Evolutionary conservation across 2,888 invertebrate species (phyloP).

Genomic region (Ryuthela nishihirai): DNA sequence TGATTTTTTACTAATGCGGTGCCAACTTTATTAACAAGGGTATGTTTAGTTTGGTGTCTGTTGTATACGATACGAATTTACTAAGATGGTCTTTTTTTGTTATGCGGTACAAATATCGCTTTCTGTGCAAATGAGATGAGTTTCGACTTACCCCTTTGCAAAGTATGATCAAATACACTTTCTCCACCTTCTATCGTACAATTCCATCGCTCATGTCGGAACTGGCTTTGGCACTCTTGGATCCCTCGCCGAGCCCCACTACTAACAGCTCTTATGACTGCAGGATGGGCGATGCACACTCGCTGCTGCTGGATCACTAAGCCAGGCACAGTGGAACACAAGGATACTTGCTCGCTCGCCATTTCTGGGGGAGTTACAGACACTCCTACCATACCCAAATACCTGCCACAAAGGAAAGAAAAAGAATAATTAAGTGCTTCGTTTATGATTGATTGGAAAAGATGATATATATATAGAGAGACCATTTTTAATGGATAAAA

Average conservation of each 20-base stretch:
- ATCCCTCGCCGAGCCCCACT: slow-evolving; percentile 57
- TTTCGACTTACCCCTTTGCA: slow-evolving; percentile 54
- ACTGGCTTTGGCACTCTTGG: slow-evolving; percentile 58
- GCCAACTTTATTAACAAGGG: too few relatives aligned
- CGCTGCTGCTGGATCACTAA: slow-evolving; percentile 51
- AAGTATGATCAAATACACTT: slow-evolving; percentile 55
- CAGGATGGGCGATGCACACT: slow-evolving; percentile 55
- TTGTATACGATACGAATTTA: too few relatives aligned
- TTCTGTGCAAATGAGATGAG: too few relatives aligned
- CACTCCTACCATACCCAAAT: slow-evolving; percentile 48
- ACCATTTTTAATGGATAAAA: too few relatives aligned
- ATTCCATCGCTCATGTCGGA: slow-evolving; percentile 59
- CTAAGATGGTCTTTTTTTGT: too few relatives aligned
- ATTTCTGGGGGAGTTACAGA: slow-evolving; percentile 43
- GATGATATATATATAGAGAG: too few relatives aligned
- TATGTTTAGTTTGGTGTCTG: too few relatives aligned
- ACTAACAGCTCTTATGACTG: slow-evolving; percentile 56
- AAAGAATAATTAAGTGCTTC: too few relatives aligned
- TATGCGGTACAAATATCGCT: too few relatives aligned
- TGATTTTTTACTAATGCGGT: too few relatives aligned
- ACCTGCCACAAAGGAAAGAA: slow-evolving; percentile 44
- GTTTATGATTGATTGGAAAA: too few relatives aligned
- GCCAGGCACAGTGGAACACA: slow-evolving; percentile 49
- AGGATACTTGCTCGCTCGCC: slow-evolving; percentile 31
- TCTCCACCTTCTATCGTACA: slow-evolving; percentile 52